Conservation (phyloP, 2,113 vertebrate genomes). For the Chaenocephalus aceratus region DNA sequence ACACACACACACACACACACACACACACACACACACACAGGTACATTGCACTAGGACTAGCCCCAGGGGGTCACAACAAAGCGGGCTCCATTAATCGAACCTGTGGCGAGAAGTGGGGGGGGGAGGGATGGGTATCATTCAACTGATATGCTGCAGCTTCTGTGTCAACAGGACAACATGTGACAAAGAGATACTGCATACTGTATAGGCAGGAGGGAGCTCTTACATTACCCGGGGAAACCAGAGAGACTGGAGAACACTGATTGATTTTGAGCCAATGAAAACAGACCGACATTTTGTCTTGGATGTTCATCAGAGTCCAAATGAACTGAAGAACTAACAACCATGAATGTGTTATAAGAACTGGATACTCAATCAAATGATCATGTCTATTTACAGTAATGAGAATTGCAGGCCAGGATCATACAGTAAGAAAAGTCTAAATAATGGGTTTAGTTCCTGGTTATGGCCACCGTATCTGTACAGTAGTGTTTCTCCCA, state of each 20-base stretch:
- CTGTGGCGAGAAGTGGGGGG: slow-evolving; percentile 39
- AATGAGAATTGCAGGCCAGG: no score
- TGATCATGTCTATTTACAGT: no score
- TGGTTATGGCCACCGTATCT: no score
- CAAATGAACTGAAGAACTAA: neutral
- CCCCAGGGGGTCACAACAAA: slow-evolving; percentile 69
- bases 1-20: slow-evolving; percentile 26
- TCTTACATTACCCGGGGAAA: neutral
- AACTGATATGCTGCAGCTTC: slow-evolving; percentile 25
- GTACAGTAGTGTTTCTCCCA: no score
- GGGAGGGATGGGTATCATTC: neutral
- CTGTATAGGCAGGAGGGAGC: neutral
- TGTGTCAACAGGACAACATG: slow-evolving; percentile 31
- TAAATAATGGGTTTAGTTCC: no score
- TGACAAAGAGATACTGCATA: slow-evolving; percentile 5
- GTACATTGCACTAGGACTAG: slow-evolving; percentile 39
- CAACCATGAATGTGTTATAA: no score
- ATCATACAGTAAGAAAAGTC: no score
- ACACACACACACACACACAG: slow-evolving; percentile 26
- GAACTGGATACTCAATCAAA: no score
- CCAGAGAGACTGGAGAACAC: neutral
- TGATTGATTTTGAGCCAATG: neutral
- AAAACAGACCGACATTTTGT: neutral
- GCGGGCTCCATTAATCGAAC: slow-evolving; percentile 60
- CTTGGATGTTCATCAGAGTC: no score